These are phyloP conservation scores for Linhomoeus sp. DNA, from an alignment of 2,888 invertebrate species.

Conservation along the genomic window DNA sequence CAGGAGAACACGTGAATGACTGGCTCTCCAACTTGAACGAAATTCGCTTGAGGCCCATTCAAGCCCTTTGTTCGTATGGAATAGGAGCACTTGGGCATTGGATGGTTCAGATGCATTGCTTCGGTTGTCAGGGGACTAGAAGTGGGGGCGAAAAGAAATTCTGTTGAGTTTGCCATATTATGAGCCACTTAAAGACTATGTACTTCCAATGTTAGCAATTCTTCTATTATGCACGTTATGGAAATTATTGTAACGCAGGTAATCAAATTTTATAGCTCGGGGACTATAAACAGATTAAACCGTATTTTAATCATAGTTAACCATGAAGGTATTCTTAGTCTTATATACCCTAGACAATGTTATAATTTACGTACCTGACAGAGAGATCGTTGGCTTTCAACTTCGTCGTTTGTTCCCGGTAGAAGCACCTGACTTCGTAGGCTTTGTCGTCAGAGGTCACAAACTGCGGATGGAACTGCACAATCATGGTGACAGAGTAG, in stretches of 20 bases:
- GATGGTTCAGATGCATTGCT: slow-evolving; percentile 2
- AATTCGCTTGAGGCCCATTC: slow-evolving; percentile 5
- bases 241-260: no score
- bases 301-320: no score
- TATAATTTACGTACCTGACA: slow-evolving; percentile 2
- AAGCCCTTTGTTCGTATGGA: slow-evolving; percentile 1
- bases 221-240: no score
- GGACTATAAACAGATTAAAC: no score
- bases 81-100: slow-evolving; percentile 5
- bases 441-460: slow-evolving; percentile 6
- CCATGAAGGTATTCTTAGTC: no score
- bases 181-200: not conserved
- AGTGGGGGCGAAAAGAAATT: not conserved
- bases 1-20: slow-evolving; percentile 6
- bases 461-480: slow-evolving; percentile 7
- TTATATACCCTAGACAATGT: no score
- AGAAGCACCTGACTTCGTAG: slow-evolving; percentile 6
- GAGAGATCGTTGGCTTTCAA: not conserved
- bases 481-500: slow-evolving; percentile 5
- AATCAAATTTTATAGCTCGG: no score
- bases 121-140: slow-evolving; percentile 5
- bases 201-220: not conserved
- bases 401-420: slow-evolving; percentile 2
- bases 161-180: not conserved
- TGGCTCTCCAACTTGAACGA: slow-evolving; percentile 6